Evolutionary conservation across 2,888 invertebrate species (phyloP).

Genomic region (Linnaemya tessellans): DNA sequence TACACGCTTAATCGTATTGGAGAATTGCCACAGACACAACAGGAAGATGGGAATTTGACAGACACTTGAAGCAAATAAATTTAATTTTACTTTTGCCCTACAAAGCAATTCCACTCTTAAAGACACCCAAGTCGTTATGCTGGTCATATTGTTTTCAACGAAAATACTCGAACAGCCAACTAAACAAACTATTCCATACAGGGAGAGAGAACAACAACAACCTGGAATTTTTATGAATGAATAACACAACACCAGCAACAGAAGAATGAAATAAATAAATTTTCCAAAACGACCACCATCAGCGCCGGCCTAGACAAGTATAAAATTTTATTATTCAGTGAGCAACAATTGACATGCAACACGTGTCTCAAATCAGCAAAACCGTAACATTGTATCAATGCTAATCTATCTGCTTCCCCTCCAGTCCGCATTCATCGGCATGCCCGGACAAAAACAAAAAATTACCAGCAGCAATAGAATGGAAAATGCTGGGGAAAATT

Average conservation of each 20-base stretch:
- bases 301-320: conserved; percentile 13
- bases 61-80: conserved; percentile 39
- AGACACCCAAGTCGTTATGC: conserved; percentile 46
- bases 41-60: background rate
- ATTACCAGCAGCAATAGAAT: conserved; percentile 39
- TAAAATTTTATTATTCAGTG: conserved; percentile 62
- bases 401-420: conserved; percentile 52
- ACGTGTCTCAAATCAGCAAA: conserved; percentile 68
- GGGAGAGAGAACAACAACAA: conserved; percentile 21
- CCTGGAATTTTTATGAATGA: conserved; percentile 16
- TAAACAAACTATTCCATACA: conserved; percentile 25
- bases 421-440: background rate
- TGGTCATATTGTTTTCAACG: conserved; percentile 49
- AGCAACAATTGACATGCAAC: conserved; percentile 71
- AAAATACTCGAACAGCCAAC: background rate
- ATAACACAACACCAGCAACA: background rate
- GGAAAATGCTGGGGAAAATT: conserved; percentile 22
- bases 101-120: conserved; percentile 12
- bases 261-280: background rate
- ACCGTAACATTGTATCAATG: conserved; percentile 65
- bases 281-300: conserved; percentile 27
- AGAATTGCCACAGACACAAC: background rate
- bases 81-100: conserved; percentile 26
- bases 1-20: background rate
- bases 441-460: background rate